phyloP scores from a whole-genome alignment of 2,888 invertebrate species.

The Xiphydria camelus region DNA sequence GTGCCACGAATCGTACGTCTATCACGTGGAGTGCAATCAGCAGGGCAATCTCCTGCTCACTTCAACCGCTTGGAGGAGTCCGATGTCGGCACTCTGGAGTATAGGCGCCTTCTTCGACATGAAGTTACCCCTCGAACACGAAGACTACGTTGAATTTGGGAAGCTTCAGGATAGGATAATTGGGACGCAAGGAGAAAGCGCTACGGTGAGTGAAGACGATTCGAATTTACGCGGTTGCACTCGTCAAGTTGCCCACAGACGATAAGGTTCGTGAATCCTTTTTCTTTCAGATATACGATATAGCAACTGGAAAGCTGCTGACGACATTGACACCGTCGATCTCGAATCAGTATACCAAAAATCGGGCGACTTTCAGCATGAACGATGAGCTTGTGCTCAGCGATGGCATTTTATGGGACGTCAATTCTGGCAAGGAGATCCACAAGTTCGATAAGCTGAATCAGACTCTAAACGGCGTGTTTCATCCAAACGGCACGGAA shows the following conservation, averaged over 20 bases:
- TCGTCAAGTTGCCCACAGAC: background rate
- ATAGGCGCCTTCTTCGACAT: slow-evolving; percentile 59
- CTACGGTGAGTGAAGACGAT: slow-evolving; percentile 63
- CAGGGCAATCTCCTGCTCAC: slow-evolving; percentile 81
- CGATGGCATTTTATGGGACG: slow-evolving; percentile 96
- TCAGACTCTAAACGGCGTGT: slow-evolving; percentile 91
- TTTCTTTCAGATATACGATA: slow-evolving; percentile 78
- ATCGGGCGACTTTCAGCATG: slow-evolving; percentile 91
- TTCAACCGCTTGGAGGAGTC: slow-evolving; percentile 83
- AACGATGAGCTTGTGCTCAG: slow-evolving; percentile 88
- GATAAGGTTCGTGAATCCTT: slow-evolving; percentile 6
- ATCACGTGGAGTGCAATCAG: slow-evolving; percentile 71
- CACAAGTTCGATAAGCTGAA: slow-evolving; percentile 98
- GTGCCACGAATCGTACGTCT: slow-evolving; percentile 87
- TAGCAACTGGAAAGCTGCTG: slow-evolving; percentile 76
- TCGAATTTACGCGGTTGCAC: background rate
- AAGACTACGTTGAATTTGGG: slow-evolving; percentile 91
- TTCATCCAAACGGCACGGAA: slow-evolving; percentile 94
- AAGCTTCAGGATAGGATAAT: slow-evolving; percentile 87
- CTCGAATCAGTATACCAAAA: slow-evolving; percentile 91
- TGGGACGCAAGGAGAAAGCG: slow-evolving; percentile 83
- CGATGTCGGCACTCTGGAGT: slow-evolving; percentile 81
- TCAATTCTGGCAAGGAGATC: slow-evolving; percentile 81
- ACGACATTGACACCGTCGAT: slow-evolving; percentile 76
- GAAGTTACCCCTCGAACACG: slow-evolving; percentile 70